Percentiles rank a stretch among this genome's conserved stretches.
phyloP scores from a whole-genome alignment of 2,888 invertebrate genomes.

The Stratiomys singularior region DNA sequence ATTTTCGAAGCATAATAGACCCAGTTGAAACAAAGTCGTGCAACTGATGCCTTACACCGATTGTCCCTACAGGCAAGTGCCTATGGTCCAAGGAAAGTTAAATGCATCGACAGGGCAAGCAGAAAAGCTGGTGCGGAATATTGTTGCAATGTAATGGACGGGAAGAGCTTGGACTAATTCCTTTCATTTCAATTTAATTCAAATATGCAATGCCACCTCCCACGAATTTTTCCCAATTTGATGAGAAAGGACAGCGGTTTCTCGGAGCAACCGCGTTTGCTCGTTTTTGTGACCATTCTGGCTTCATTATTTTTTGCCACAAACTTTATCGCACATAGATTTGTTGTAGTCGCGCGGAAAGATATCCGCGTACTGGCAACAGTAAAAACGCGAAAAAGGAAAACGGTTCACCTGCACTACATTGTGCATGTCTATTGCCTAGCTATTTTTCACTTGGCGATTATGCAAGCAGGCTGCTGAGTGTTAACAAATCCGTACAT shows the following conservation, averaged over 20 bases:
- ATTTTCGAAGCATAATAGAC: conserved; percentile 18
- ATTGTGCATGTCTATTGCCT: conserved; percentile 8
- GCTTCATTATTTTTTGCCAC: not conserved
- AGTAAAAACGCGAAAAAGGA: not conserved
- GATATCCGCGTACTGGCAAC: not conserved
- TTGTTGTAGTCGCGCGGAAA: no score
- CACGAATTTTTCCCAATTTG: no score
- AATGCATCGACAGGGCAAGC: not conserved
- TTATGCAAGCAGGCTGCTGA: conserved; percentile 34
- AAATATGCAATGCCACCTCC: no score
- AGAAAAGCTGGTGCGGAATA: not conserved
- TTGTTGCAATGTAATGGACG: not conserved
- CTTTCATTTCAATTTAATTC: no score
- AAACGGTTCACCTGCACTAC: conserved; percentile 39
- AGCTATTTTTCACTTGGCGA: conserved; percentile 33
- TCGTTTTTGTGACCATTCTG: no score
- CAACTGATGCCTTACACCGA: not conserved
- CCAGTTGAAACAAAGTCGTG: not conserved
- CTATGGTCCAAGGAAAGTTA: not conserved
- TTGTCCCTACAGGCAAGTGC: not conserved
- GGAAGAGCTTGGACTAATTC: not conserved
- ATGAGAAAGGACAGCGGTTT: no score
- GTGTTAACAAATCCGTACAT: conserved; percentile 28
- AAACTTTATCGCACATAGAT: no score
- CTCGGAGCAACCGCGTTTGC: no score